Evolutionary conservation across 2,888 invertebrate species (phyloP).

Genomic region (Arrhopalites spinosus): DNA sequence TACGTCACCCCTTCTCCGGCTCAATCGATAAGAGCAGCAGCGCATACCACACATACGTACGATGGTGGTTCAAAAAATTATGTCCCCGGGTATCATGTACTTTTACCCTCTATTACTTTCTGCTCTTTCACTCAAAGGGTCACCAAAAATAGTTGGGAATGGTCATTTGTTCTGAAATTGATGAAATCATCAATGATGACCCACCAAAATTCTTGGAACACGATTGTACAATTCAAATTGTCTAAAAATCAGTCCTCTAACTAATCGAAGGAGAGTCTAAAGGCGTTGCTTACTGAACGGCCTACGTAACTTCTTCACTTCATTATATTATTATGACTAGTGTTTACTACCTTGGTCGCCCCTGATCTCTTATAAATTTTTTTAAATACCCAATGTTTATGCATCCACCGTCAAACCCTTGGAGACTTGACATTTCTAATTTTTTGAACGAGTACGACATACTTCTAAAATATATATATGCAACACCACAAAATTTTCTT

Average conservation of each 20-base stretch:
- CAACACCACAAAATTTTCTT: neutral
- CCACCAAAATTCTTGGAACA: too few species aligned
- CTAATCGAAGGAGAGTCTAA: too few species aligned
- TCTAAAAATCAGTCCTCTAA: too few species aligned
- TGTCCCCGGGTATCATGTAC: too few species aligned
- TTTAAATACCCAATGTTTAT: neutral
- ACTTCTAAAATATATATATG: neutral
- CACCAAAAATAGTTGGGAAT: too few species aligned
- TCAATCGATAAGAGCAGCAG: conserved; percentile 39
- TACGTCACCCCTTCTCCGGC: conserved; percentile 29
- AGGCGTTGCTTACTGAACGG: too few species aligned
- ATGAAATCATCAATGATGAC: too few species aligned
- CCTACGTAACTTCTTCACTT: neutral
- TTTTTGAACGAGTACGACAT: neutral
- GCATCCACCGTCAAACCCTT: conserved; percentile 1
- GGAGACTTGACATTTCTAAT: conserved; percentile 15
- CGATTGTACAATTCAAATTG: too few species aligned
- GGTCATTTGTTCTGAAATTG: too few species aligned
- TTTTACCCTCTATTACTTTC: too few species aligned
- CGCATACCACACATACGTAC: neutral
- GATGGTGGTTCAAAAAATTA: too few species aligned
- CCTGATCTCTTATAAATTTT: neutral
- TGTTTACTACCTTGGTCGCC: neutral
- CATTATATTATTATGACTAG: neutral
- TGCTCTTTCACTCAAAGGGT: too few species aligned